phyloP scores from a whole-genome alignment of 2,888 invertebrate genomes.

The Aspidiotus rigidus region DNA sequence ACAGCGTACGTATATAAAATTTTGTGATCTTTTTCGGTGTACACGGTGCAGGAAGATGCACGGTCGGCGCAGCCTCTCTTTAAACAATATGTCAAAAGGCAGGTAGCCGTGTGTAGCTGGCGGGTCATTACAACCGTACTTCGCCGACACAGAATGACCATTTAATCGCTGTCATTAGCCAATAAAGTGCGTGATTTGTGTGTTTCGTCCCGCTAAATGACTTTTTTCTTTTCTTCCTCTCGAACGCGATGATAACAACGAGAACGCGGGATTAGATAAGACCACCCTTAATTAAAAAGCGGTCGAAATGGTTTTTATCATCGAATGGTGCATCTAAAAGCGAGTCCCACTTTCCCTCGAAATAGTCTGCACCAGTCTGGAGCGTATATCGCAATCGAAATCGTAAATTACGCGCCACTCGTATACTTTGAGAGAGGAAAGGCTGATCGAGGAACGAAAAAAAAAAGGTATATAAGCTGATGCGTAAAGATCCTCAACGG shows the following conservation, averaged over 20 bases:
- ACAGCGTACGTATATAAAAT: slow-evolving; percentile 10
- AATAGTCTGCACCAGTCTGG: neutral
- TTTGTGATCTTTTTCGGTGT: slow-evolving; percentile 1
- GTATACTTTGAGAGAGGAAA: neutral
- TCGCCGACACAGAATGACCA: slow-evolving; percentile 9
- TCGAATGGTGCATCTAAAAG: neutral
- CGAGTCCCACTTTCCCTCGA: neutral
- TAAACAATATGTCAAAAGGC: slow-evolving; percentile 28
- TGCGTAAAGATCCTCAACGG: no score
- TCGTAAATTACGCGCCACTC: neutral
- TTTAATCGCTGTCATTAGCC: slow-evolving; percentile 31
- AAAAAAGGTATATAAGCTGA: neutral
- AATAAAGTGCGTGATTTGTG: slow-evolving; percentile 30
- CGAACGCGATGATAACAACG: slow-evolving; percentile 1
- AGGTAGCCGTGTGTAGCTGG: slow-evolving; percentile 13
- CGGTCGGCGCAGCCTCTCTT: neutral
- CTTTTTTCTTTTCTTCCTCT: neutral
- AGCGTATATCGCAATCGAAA: neutral
- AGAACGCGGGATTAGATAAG: slow-evolving; percentile 5
- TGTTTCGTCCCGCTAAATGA: slow-evolving; percentile 14
- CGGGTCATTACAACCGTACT: slow-evolving; percentile 9
- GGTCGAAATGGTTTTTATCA: neutral
- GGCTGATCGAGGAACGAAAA: neutral
- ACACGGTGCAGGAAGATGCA: no score
- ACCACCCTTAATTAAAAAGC: slow-evolving; percentile 14